Evolutionary conservation across 53 echinoderm and acorn worm genomes (phyloP), one percentile per base, ranked within the genome.

Genomic region (Echinometra lucunter): DNA sequence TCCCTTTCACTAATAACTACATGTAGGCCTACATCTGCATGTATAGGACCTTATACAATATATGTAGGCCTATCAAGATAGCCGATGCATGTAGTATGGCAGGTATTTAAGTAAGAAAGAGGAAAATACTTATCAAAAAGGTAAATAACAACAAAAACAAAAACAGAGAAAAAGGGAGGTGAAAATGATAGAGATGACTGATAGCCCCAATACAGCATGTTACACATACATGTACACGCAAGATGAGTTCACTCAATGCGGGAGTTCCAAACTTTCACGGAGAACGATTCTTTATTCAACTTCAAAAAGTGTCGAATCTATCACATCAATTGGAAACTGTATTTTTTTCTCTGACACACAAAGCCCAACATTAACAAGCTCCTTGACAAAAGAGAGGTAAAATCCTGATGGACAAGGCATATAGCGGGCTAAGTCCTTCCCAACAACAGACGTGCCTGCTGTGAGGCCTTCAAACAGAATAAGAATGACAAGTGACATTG

Each of bases 251-350:
- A 44, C 44, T 81, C 44, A 81, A 81, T 81, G 23, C 40, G 40
- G 19, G 23, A 9, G 17, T 37, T 42, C 80, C 80, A 40, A 80
- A 81, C 19, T 23, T 23, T 42, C 16, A 81, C 12, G 18, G 8
- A 81, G 25, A 42, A 12, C 32, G 11, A 32, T 44, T 81, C 44
- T 81, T 81, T 44, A 44, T 81, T 81, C 44, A 66, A 66, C 12
- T 37, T 34, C 40, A 69, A 63, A 18, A 80, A 42, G 81, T 81
- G 81, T 81, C 44, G 44, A 81, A 81, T 81, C 23, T 81, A 81
- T 81, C 81, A 81, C 81, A 44, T 81, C 81, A 81, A 81, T 42
- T 81, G 81, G 81, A 81, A 17, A 81, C 81, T 81, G 25, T 81
- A 44, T 19, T 1, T 44, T 81, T n/a, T n/a, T 21, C 81, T 42